Conservation (phyloP, 2,797 vertebrate species). For the Pteropus rufus region DNA sequence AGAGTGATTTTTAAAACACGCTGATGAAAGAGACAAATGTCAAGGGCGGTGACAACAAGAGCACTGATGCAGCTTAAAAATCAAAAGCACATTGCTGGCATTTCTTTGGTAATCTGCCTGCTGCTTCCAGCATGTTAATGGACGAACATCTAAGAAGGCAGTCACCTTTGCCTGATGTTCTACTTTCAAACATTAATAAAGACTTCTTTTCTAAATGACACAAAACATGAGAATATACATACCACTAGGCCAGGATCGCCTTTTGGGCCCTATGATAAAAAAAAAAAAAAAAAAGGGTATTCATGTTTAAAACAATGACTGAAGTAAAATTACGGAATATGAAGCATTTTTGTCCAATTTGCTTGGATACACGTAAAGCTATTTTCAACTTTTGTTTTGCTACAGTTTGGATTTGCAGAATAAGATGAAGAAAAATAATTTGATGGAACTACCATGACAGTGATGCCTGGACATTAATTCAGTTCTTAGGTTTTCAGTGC, state of each 20-base stretch:
- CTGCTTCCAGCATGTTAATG: background rate
- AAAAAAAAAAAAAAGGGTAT: conserved; percentile 66
- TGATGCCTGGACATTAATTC: background rate
- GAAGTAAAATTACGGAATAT: background rate
- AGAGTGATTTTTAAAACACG: conserved; percentile 26
- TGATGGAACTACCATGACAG: background rate
- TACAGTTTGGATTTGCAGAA: background rate
- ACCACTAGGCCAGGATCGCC: conserved; percentile 93
- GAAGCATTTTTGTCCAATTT: background rate
- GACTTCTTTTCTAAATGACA: background rate
- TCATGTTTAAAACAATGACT: background rate
- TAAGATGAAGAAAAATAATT: background rate
- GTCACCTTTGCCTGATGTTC: background rate
- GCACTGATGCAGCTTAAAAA: background rate
- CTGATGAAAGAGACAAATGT: background rate
- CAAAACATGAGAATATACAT: conserved; percentile 77
- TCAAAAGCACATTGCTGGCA: background rate
- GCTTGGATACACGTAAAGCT: background rate
- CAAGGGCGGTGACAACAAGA: background rate
- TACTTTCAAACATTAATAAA: background rate
- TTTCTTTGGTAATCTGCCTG: background rate
- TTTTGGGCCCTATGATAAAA: conserved; percentile 90
- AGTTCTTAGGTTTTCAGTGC: background rate
- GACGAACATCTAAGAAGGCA: background rate
- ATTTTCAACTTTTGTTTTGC: background rate